phyloP scores from a whole-genome alignment of 2,888 invertebrate genomes.

The Rhamnusium bicolor region DNA sequence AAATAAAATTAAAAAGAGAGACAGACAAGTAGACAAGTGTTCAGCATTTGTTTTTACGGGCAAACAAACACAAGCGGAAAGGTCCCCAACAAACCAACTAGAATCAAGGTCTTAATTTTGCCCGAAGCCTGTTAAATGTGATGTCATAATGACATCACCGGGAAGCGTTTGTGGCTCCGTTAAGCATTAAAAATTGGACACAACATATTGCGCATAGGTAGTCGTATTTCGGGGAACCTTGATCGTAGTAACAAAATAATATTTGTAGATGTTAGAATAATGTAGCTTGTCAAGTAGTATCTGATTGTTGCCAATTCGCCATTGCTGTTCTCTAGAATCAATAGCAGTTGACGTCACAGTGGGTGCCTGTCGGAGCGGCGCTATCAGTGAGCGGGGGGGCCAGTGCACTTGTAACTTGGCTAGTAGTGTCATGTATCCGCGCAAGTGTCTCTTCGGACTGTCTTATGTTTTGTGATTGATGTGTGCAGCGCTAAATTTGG shows the following conservation, averaged over 20 bases:
- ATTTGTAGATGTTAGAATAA: constrained; percentile 27
- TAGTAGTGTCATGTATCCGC: constrained; percentile 72
- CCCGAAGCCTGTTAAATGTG: constrained; percentile 70
- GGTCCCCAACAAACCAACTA: constrained; percentile 55
- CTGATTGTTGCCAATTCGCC: constrained; percentile 63
- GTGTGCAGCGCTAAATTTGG: constrained; percentile 67
- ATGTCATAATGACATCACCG: constrained; percentile 74
- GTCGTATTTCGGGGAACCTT: constrained; percentile 49
- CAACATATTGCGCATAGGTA: constrained; percentile 39
- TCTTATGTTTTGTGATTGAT: constrained; percentile 69
- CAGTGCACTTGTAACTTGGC: constrained; percentile 72
- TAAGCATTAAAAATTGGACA: constrained; percentile 44
- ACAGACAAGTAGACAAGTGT: constrained; percentile 11
- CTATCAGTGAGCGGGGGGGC: constrained; percentile 69
- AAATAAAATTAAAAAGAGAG: background rate
- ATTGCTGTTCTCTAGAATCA: constrained; percentile 68
- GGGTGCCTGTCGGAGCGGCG: constrained; percentile 65
- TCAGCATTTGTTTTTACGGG: constrained; percentile 33
- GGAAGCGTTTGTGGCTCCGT: constrained; percentile 67
- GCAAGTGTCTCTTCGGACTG: constrained; percentile 70
- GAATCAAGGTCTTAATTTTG: constrained; percentile 69
- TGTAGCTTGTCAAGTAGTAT: constrained; percentile 21
- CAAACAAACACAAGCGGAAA: constrained; percentile 54
- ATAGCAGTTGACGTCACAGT: constrained; percentile 71
- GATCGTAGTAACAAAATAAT: constrained; percentile 23